Percentiles rank a stretch among this genome's conserved stretches.
phyloP scores from a whole-genome alignment of 2,797 vertebrate genomes.

The Cuculus canorus region DNA sequence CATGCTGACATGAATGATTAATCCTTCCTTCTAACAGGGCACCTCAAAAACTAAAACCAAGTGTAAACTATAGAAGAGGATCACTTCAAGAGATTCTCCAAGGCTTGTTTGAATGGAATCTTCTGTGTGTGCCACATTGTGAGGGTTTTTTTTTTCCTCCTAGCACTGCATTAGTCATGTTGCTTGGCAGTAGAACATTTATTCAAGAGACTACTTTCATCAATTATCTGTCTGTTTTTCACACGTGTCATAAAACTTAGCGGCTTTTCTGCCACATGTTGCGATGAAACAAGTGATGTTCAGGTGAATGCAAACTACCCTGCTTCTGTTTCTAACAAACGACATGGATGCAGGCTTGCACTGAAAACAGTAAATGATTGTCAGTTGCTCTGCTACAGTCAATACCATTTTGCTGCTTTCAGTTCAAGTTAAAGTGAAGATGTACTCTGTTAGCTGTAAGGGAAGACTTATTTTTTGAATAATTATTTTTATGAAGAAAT shows the following conservation, averaged over 20 bases:
- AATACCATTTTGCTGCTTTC: not conserved
- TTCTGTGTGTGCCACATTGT: not conserved
- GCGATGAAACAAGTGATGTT: not conserved
- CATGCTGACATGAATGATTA: not conserved
- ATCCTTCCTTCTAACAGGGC: not conserved
- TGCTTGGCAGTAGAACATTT: slow-evolving; percentile 8
- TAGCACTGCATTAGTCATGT: not conserved
- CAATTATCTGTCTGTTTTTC: slow-evolving; percentile 2
- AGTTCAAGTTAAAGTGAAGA: not conserved
- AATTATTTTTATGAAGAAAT: not conserved
- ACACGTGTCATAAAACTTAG: not conserved
- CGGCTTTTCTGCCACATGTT: not conserved
- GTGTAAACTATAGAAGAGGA: not conserved
- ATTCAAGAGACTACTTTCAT: slow-evolving; percentile 34
- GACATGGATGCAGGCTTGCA: not conserved
- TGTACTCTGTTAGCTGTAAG: not conserved
- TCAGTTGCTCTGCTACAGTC: not conserved
- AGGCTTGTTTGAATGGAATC: not conserved
- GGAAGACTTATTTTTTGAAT: not conserved
- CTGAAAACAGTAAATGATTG: not conserved
- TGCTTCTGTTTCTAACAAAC: not conserved
- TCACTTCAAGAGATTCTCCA: not conserved
- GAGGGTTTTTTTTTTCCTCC: fast-evolving
- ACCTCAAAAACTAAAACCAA: not conserved
- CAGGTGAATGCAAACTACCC: not conserved